Base-by-base conservation (phyloP, 1,140 invertebrate genomes). In the Matsumurasca onukii region DNA sequence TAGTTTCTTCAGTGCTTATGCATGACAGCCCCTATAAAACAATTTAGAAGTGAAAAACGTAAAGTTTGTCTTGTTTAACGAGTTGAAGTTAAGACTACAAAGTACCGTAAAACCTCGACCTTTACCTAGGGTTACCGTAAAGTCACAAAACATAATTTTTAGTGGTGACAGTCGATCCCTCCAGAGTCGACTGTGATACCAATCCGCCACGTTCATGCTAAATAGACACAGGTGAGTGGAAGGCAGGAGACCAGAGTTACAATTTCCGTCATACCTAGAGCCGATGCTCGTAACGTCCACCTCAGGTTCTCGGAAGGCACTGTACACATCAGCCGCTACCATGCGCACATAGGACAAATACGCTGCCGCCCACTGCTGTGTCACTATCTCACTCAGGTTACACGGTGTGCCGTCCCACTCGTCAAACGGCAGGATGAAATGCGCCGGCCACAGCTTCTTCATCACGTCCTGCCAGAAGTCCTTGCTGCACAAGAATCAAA, bases 281-380 rank as follows among this genome's bases (percentile, higher is more conserved):
- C 79, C 79, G 69, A 78, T 62, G 29, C 72, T 71, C 45, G 59
- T 22, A 15, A 77, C 30, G 59, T 81, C 76, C 1, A 31, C 30
- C 61, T 77, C 61, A 63, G 83, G 82, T 78, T 96, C 92, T 69
- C 88, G 80, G 78, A 97, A 97, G 45, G 91, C 89, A 77, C 87
- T 89, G 75, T 91, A 95, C 17, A 91, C 84, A 80, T 98, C 95
- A 1, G 94, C 93, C 0, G 94, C 94, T 34, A 97, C 84, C 85
- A 98, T 90, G 80, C 87, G 83, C 3, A 92, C 71, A 74, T 87
- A 81, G 59, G 89, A 88, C 59, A 78, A 85, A 78, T 90, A 94
- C 0, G 89, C 88, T 5, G 89, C 90, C 0, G 81, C 86, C 85
- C 86, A 91, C 72, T 89, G 85, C 68, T 87, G 88, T 22, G 83